Conservation (phyloP, 2,797 vertebrate genomes). For the Potorous gilbertii region DNA sequence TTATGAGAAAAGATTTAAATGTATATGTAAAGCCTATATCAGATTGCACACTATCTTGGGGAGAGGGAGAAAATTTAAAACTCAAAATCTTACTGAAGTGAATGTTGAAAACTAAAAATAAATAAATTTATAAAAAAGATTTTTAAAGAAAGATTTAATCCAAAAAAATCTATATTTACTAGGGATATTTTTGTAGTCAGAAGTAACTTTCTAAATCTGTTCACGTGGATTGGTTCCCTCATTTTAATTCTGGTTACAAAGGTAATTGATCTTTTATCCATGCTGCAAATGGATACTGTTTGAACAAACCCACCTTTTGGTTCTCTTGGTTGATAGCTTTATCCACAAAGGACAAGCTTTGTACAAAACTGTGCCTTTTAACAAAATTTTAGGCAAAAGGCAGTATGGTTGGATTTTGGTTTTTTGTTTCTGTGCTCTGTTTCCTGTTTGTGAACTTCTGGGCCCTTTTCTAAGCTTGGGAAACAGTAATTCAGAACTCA, state of each 20-base stretch:
- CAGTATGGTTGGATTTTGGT: neutral
- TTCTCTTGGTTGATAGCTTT: neutral
- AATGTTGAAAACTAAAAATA: too few relatives aligned
- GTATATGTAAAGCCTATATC: too few relatives aligned
- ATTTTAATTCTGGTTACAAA: neutral
- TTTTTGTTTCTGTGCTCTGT: neutral
- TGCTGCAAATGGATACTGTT: conserved; percentile 16
- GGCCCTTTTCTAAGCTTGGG: neutral
- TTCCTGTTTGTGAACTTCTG: conserved; percentile 47
- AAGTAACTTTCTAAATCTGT: neutral
- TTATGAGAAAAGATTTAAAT: neutral
- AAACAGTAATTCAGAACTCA: conserved; percentile 58
- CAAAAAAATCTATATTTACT: neutral
- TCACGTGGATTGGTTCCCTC: neutral
- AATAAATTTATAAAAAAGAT: too few relatives aligned
- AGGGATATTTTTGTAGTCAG: neutral
- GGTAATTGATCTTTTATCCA: neutral
- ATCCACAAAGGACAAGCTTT: conserved; percentile 11
- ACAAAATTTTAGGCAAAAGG: neutral
- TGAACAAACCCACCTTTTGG: conserved; percentile 27
- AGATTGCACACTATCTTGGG: too few relatives aligned
- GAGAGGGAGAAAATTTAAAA: too few relatives aligned
- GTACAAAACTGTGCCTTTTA: neutral
- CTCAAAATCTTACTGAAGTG: too few relatives aligned
- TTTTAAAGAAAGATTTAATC: neutral